phyloP scores from a whole-genome alignment of 2,797 vertebrate genomes.

The Danio kyathit region DNA sequence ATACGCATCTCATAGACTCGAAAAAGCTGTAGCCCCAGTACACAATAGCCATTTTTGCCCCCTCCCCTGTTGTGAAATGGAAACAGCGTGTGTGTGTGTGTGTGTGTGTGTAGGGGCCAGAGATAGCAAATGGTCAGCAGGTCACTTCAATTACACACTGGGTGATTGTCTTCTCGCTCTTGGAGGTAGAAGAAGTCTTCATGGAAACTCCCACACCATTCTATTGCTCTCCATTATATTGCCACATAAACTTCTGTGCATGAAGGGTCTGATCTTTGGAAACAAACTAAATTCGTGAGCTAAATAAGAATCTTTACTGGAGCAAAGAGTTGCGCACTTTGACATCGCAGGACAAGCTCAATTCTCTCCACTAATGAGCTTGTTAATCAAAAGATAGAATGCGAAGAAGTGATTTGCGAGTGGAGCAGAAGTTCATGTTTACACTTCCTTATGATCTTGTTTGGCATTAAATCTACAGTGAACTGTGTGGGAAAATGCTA shows the following conservation, averaged over 20 bases:
- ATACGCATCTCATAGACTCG: conserved; percentile 32
- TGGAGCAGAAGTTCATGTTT: conserved; percentile 42
- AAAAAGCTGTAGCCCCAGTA: conserved; percentile 31
- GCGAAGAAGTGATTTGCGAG: conserved; percentile 2
- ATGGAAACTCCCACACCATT: conserved; percentile 65
- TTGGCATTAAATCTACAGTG: conserved; percentile 36
- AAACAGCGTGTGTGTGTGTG: too few relatives aligned
- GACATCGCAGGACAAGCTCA: conserved; percentile 31
- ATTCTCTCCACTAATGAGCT: conserved; percentile 43
- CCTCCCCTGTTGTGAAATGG: conserved; percentile 51
- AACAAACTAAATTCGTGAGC: conserved; percentile 43
- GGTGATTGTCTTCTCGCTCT: conserved; percentile 60
- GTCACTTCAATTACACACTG: conserved; percentile 70
- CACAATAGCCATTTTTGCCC: conserved; percentile 40
- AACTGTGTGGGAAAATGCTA: conserved; percentile 38
- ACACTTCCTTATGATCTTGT: conserved; percentile 28
- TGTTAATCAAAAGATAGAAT: conserved; percentile 46
- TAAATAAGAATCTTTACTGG: conserved; percentile 47
- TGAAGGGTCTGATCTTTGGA: conserved; percentile 19
- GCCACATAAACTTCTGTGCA: conserved; percentile 46
- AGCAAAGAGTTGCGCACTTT: conserved; percentile 41
- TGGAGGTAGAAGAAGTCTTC: conserved; percentile 61
- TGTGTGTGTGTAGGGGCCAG: conserved; percentile 58
- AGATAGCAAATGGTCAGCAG: conserved; percentile 62
- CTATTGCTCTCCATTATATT: conserved; percentile 56